Evolutionary conservation across 2,888 invertebrate genomes (phyloP), one percentile per base, ranked within the genome.

Genomic region (Encarsia formosa): DNA sequence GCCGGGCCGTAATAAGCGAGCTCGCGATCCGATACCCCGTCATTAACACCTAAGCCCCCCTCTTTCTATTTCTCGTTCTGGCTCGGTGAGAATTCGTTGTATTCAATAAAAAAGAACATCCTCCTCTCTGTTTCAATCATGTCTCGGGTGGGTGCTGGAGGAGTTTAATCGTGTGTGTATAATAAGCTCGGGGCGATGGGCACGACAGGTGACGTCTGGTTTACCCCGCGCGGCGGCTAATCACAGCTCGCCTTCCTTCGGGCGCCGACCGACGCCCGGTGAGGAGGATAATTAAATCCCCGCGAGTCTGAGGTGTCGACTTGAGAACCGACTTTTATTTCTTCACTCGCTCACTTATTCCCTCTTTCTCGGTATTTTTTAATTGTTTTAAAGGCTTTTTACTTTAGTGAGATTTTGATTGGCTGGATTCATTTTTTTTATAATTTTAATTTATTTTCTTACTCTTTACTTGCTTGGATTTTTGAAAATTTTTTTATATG

Each of bases 41-140:
- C 68, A 69, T 71, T 70, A 71, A 66, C 69, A 69, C 70, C 71
- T 68, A 66, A 68, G 67, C 64, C 66, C 61, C 65, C 63, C 64
- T 41, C 43, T 45, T 48, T 37, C 26, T 39, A 13, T 37, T 20
- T 6, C 37, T 22, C 23, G 15, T 37, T 29, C 13, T 13, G 40
- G 13, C 19, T 37, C 45, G 2, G 15, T 15, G 34, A 31, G 15
- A 31, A 31, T 15, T 31, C 31, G 15, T 31, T 31, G 15, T 4
- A n/a, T n/a, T n/a, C 31, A 11, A 15, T 15, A 11, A 31, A 31
- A 31, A 15, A n/a, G 31, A 31, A 31, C 11, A 31, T 6, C 6
- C 31, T 4, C 31, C 3, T 13, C 43, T 22, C 20, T 20, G n/a
- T 34, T 23, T 34, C 16, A 18, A 32, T 22, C 23, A 15, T 18